Percentiles rank a stretch among this genome's conserved stretches.
phyloP scores from a whole-genome alignment of 2,888 invertebrate genomes.

The Pollenia labialis region DNA sequence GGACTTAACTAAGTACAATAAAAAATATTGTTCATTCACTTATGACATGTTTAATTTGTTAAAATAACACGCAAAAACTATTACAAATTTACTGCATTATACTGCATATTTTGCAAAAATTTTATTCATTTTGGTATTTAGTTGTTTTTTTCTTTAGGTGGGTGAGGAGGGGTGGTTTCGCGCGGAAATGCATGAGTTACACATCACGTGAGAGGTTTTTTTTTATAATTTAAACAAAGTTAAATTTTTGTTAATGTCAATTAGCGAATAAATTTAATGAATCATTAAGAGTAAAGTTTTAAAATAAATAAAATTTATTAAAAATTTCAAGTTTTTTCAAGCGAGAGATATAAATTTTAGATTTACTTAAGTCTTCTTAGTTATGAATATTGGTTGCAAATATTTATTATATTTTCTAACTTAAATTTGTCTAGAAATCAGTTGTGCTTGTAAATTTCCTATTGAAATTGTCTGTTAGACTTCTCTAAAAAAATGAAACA shows the following conservation, averaged over 20 bases:
- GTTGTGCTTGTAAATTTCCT: too few relatives aligned
- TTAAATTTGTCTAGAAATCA: too few relatives aligned
- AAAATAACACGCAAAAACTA: conserved; percentile 47
- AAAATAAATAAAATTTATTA: not conserved
- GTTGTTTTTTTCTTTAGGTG: not conserved
- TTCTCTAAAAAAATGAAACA: too few relatives aligned
- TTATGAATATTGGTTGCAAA: too few relatives aligned
- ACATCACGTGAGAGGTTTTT: conserved; percentile 8
- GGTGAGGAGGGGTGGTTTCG: conserved; percentile 12
- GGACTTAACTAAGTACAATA: not conserved
- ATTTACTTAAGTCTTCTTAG: too few relatives aligned
- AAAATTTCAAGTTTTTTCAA: too few relatives aligned
- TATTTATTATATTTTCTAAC: too few relatives aligned
- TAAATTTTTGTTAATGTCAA: conserved; percentile 4
- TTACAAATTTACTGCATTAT: conserved; percentile 56
- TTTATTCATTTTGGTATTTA: conserved; percentile 15
- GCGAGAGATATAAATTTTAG: too few relatives aligned
- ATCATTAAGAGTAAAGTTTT: not conserved
- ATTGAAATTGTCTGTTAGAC: too few relatives aligned
- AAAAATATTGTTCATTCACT: conserved; percentile 49
- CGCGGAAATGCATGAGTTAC: conserved; percentile 55
- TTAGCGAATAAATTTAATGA: conserved; percentile 16
- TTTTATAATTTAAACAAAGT: conserved; percentile 37
- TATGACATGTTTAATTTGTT: conserved; percentile 66
- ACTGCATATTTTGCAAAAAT: conserved; percentile 38